Percentiles rank a stretch among this genome's conserved stretches.
These are phyloP conservation scores for Tipula vernalis DNA, from an alignment of 2,888 invertebrate genomes.

Conservation along the genomic window DNA sequence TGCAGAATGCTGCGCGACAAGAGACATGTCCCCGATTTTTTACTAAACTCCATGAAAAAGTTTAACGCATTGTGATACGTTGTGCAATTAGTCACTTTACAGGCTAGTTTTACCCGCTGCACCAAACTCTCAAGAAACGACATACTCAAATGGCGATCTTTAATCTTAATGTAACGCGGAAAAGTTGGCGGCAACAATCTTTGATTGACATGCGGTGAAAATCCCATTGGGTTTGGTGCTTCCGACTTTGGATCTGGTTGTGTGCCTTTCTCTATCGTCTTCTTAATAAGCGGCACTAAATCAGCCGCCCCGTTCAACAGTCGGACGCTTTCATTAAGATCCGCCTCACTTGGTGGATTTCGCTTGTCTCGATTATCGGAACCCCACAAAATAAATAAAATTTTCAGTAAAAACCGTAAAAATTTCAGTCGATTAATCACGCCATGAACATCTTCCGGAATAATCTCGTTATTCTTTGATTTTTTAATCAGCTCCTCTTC, in stretches of 20 bases:
- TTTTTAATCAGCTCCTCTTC: slow-evolving; percentile 79
- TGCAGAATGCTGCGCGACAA: slow-evolving; percentile 84
- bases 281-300: slow-evolving; percentile 66
- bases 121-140: slow-evolving; percentile 76
- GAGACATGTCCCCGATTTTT: slow-evolving; percentile 73
- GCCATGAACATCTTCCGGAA: slow-evolving; percentile 50
- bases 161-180: slow-evolving; percentile 90
- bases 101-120: slow-evolving; percentile 65
- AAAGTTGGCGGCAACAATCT: slow-evolving; percentile 94
- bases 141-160: slow-evolving; percentile 46
- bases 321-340: slow-evolving; percentile 64
- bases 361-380: slow-evolving; percentile 35
- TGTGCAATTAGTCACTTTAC: slow-evolving; percentile 63
- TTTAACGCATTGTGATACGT: slow-evolving; percentile 80
- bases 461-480: slow-evolving; percentile 33
- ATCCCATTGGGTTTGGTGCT: slow-evolving; percentile 75
- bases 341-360: slow-evolving; percentile 36
- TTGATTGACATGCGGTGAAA: slow-evolving; percentile 93
- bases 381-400: slow-evolving; percentile 38
- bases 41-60: slow-evolving; percentile 87
- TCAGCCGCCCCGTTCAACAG: slow-evolving; percentile 69
- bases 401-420: slow-evolving; percentile 73
- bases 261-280: slow-evolving; percentile 59
- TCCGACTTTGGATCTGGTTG: slow-evolving; percentile 49
- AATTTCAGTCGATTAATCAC: slow-evolving; percentile 74